Base-by-base conservation (phyloP, 2,797 vertebrate species). In the Galagoides demidoff region DNA sequence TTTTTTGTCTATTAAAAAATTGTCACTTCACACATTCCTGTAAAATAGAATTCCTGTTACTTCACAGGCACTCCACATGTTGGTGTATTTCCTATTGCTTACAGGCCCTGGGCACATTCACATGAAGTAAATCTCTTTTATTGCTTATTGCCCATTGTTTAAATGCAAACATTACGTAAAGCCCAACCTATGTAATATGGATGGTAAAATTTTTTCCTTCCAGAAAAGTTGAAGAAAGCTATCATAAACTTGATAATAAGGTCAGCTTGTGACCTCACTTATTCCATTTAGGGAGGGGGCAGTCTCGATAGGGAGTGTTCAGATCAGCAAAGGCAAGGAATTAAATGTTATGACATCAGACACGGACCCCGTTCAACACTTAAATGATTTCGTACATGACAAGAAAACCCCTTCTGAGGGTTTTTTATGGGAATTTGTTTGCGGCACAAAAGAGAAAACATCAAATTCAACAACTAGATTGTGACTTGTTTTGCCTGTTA, bases 301-400 rank as follows among this genome's bases (percentile, higher is more conserved):
- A 95, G 64, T 92, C 68, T 87, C 91, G 96, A 95, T 78, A 97
- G 96, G 94, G 92, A 92, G 94, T 96, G 71, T 97, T 96, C 45
- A 70, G 83, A 97, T 96, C 98, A 97, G 90, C 92, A 98, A 97
- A 97, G 94, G 45, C 83, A 92, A 98, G 96, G 96, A 98, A 97
- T 98, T 98, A 96, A 93, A 97, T 98, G 96, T 98, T 96, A 98
- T 95, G 96, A 97, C 96, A 95, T 90, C 92, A 97, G 90, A 98
- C 95, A 96, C 95, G 96, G 98, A 97, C 71, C 89, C 94, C 98
- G 97, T 97, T 98, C 91, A 94, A 85, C 92, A 94, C 94, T 95
- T 96, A 98, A 97, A 98, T 89, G 96, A 98, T 95, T 98, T 83
- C 94, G 98, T 95, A 95, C 96, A 93, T 96, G 91, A 97, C 96